These are phyloP conservation scores for Pomacea canaliculata DNA, from an alignment of 2,888 invertebrate species.

Conservation along the genomic window DNA sequence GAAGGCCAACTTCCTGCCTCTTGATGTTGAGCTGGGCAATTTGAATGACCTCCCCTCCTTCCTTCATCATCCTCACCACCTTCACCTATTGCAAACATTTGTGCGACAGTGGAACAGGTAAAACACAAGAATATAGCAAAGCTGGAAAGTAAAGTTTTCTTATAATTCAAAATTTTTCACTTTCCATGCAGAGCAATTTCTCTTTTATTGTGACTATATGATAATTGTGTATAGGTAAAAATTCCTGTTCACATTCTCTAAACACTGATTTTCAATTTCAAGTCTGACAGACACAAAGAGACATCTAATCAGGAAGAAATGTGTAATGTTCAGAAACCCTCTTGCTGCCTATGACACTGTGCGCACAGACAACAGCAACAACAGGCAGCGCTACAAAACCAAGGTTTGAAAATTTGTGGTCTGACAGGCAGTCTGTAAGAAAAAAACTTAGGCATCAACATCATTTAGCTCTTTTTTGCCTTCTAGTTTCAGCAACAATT, in stretches of 20 bases:
- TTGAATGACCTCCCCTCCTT: constrained; percentile 54
- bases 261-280: constrained; percentile 11
- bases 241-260: too few species aligned
- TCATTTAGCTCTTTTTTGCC: too few species aligned
- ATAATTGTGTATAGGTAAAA: too few species aligned
- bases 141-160: background rate
- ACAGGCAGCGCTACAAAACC: constrained; percentile 55
- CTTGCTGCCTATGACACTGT: constrained; percentile 53
- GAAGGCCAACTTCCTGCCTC: constrained; percentile 56
- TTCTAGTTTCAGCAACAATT: too few species aligned
- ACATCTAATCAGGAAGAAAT: constrained; percentile 50
- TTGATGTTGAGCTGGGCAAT: constrained; percentile 63
- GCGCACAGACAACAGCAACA: constrained; percentile 43
- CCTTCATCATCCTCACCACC: constrained; percentile 49
- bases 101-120: constrained; percentile 65
- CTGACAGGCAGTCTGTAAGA: too few species aligned
- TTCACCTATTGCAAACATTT: constrained; percentile 57
- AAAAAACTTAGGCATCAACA: too few species aligned
- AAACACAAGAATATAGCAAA: background rate
- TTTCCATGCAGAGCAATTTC: background rate
- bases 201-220: background rate
- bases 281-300: constrained; percentile 62
- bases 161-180: too few species aligned
- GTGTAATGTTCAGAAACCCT: constrained; percentile 55
- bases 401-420: constrained; percentile 44